Percentiles rank a stretch among this genome's conserved stretches.
Conservation (phyloP, 2,888 invertebrate species). For the Plagiodera versicolora region DNA sequence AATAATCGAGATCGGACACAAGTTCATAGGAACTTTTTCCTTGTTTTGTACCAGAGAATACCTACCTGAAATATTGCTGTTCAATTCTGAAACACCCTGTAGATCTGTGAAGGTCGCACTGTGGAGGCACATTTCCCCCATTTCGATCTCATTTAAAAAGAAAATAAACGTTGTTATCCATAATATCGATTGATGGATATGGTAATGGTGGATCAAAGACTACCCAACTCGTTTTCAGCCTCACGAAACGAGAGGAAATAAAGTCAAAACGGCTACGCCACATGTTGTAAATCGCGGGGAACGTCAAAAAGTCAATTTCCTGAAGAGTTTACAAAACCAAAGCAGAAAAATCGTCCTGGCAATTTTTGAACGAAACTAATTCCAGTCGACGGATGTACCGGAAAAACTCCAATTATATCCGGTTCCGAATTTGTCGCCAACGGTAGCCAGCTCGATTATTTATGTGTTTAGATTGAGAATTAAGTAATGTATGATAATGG, state of each 20-base stretch:
- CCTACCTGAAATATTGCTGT: no score
- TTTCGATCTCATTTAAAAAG: no score
- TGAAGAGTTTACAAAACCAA: constrained; percentile 19
- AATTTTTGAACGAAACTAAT: constrained; percentile 34
- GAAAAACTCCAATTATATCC: constrained; percentile 45
- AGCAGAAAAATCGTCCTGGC: constrained; percentile 24
- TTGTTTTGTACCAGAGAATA: no score
- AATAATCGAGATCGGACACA: no score
- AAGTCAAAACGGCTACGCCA: background rate
- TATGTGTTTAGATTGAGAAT: constrained; percentile 52
- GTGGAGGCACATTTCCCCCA: no score
- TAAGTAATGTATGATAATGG: constrained; percentile 52
- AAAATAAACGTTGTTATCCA: no score
- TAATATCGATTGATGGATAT: no score
- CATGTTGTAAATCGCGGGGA: constrained; percentile 14
- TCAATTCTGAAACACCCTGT: no score
- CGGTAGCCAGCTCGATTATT: constrained; percentile 43
- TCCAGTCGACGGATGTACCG: constrained; percentile 30
- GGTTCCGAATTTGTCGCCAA: constrained; percentile 44
- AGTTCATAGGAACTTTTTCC: no score
- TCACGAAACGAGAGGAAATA: background rate
- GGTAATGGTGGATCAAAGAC: no score
- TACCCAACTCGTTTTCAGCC: no score
- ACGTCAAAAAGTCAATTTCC: constrained; percentile 24
- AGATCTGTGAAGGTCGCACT: no score